phyloP scores from a whole-genome alignment of 2,888 invertebrate species.

The Leucania comma region DNA sequence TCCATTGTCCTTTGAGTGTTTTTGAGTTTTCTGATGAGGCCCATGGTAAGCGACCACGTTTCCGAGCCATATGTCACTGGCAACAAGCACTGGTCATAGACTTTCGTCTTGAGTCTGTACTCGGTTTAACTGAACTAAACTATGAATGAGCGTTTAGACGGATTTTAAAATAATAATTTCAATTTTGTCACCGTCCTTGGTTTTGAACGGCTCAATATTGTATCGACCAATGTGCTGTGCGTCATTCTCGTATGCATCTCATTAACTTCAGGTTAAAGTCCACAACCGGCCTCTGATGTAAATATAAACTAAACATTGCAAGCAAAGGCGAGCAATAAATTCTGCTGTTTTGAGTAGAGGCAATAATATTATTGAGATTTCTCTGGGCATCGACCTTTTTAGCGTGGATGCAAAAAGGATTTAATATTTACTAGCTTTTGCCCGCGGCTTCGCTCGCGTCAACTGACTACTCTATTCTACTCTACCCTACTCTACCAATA shows the following conservation, averaged over 20 bases:
- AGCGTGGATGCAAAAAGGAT: not conserved
- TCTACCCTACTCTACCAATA: too few species aligned
- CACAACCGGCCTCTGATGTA: not conserved
- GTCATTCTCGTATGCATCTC: slow-evolving; percentile 19
- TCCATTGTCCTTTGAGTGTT: too few species aligned
- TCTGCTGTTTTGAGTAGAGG: not conserved
- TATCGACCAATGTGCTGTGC: slow-evolving; percentile 5
- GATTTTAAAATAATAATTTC: not conserved
- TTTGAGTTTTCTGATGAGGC: too few species aligned
- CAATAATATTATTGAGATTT: too few species aligned
- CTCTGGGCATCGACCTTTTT: too few species aligned
- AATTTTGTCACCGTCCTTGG: not conserved
- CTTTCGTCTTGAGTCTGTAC: too few species aligned
- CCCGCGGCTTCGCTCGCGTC: too few species aligned
- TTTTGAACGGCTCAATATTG: not conserved
- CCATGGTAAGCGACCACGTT: too few species aligned
- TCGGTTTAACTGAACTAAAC: too few species aligned
- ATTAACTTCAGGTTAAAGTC: slow-evolving; percentile 26
- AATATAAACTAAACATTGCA: not conserved
- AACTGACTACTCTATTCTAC: too few species aligned
- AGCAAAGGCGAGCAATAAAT: not conserved
- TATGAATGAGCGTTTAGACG: not conserved
- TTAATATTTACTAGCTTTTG: not conserved
- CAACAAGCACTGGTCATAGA: too few species aligned
- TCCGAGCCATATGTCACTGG: too few species aligned